phyloP scores from a whole-genome alignment of 2,113 vertebrate genomes.

The Apeltes quadracus region DNA sequence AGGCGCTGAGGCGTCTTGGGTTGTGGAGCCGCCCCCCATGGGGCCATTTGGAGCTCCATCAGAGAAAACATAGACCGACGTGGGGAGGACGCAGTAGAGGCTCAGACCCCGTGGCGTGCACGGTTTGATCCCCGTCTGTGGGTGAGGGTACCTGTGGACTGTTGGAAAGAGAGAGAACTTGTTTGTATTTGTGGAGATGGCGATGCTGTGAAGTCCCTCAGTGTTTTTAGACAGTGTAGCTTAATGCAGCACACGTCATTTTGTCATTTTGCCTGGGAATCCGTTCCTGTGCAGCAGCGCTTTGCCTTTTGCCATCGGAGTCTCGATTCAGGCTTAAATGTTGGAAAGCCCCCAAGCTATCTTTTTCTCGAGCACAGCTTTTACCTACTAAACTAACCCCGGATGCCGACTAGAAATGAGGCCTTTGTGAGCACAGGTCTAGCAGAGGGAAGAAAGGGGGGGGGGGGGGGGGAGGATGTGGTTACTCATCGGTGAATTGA shows the following conservation, averaged over 20 bases:
- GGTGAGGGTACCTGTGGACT: conserved; percentile 26
- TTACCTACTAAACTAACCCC: conserved; percentile 70
- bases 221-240: conserved; percentile 39
- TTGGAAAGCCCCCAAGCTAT: conserved; percentile 65
- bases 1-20: conserved; percentile 53
- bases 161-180: conserved; percentile 23
- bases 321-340: conserved; percentile 62
- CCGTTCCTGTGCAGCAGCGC: conserved; percentile 30
- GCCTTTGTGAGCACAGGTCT: conserved; percentile 62
- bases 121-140: conserved; percentile 38
- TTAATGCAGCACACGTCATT: conserved; percentile 40
- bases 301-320: conserved; percentile 40
- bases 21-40: conserved; percentile 60
- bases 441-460: conserved; percentile 21
- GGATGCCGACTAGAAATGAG: conserved; percentile 73
- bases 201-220: conserved; percentile 24
- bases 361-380: conserved; percentile 41
- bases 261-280: conserved; percentile 40
- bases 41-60: conserved; percentile 62
- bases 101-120: conserved; percentile 59
- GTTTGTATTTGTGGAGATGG: conserved; percentile 23
- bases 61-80: conserved; percentile 60
- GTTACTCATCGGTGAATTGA: conserved; percentile 75
- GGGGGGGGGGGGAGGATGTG: conserved; percentile 23
- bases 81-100: conserved; percentile 59